Evolutionary conservation across 2,797 vertebrate species (phyloP), one percentile per base, ranked within the genome.

Genomic region (Meda fulgida): DNA sequence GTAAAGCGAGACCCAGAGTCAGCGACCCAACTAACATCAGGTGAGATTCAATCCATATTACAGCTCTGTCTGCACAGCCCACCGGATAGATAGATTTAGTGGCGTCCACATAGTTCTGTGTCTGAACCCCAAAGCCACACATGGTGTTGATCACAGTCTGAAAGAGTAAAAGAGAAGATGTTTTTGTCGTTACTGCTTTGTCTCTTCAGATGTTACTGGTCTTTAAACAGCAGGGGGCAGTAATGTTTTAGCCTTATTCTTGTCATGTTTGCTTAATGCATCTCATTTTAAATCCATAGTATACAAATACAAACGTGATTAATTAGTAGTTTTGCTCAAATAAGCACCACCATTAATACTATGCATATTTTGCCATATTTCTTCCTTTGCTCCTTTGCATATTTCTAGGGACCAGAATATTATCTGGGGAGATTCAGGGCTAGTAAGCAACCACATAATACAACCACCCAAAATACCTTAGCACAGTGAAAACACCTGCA

Each of bases 61-160:
- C 94, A 0, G 94, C 95, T 84, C 88, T 90, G 90, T 95, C 95
- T 3, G 93, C 94, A 87, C 95, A 96, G 83, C 95, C 95, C 9
- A 91, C 93, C 0, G 93, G 89, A 89, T 95, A 95, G 86, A 96
- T 95, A 1, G 90, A 92, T 88, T 91, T 92, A 81, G 90, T 89
- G 46, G 93, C 94, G 5, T 95, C 92, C 87, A 89, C 60, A 82
- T 86, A 90, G 34, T 89, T 93, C 85, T 92, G 92, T 23, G 90
- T 93, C 87, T 95, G 95, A 86, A 93, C 90, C 34, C 93, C 92
- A 58, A 95, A 95, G 5, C 95, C 95, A 21, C 96, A 96, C 94
- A 95, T 95, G 0, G 94, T 95, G 91, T 95, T 96, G 89, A 96
- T 89, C 87, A 95, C 94, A 0, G 84, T 84, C 95, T 96, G 90